These are phyloP conservation scores for Cotesia vestalis DNA, from an alignment of 1,140 invertebrate genomes.

Conservation along the genomic window DNA sequence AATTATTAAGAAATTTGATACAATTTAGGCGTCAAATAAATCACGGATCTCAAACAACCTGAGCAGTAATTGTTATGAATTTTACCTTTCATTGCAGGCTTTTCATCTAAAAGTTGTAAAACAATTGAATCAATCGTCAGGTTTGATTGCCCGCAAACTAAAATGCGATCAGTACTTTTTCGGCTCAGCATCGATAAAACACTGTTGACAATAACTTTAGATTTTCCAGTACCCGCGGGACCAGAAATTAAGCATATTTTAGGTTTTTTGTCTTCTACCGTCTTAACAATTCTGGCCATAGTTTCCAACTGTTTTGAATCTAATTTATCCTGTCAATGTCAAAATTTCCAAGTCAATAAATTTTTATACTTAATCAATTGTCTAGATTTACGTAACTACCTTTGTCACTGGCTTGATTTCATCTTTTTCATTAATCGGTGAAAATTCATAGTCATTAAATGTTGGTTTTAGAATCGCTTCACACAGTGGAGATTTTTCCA, in stretches of 20 bases:
- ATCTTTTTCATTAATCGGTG: no score
- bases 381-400: no score
- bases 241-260: constrained; percentile 28
- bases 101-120: background rate
- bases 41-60: background rate
- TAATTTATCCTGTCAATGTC: background rate
- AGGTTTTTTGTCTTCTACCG: background rate
- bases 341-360: no score
- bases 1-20: constrained; percentile 2
- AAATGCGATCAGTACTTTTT: constrained; percentile 25
- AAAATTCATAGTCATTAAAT: no score
- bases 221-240: constrained; percentile 32
- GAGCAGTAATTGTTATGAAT: background rate
- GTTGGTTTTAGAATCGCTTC: no score
- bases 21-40: background rate
- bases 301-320: constrained; percentile 19
- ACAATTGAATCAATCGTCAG: constrained; percentile 21
- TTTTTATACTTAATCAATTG: no score
- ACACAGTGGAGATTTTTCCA: no score
- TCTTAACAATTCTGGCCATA: background rate
- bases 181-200: constrained; percentile 24
- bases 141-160: constrained; percentile 21
- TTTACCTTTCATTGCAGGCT: background rate
- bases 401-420: no score
- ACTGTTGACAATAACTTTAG: constrained; percentile 28